These are phyloP conservation scores for Burhinus oedicnemus DNA, from an alignment of 2,113 vertebrate species.

Conservation along the genomic window DNA sequence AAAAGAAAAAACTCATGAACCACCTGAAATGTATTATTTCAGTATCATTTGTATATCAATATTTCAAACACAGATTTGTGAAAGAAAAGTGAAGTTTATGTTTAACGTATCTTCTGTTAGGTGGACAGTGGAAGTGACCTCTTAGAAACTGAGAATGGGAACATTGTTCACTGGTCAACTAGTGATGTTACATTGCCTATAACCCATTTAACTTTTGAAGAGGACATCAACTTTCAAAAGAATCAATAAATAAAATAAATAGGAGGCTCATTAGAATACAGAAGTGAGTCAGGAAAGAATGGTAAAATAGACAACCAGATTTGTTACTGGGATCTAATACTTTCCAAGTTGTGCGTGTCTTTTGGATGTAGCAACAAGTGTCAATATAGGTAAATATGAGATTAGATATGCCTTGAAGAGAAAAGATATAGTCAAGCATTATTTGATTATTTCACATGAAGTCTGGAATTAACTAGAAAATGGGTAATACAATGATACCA, in stretches of 20 bases:
- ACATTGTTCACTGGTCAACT: not conserved
- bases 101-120: not conserved
- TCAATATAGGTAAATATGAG: not conserved
- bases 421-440: not conserved
- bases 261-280: not conserved
- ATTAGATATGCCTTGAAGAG: not conserved
- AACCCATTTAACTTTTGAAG: not conserved
- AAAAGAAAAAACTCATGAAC: not conserved
- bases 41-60: not conserved
- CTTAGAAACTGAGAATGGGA: not conserved
- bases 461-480: not conserved
- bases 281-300: not conserved
- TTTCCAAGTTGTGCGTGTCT: not conserved
- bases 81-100: not conserved
- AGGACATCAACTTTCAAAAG: not conserved
- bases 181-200: not conserved
- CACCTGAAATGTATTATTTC: not conserved
- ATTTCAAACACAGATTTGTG: not conserved
- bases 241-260: not conserved
- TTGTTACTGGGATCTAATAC: not conserved
- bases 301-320: not conserved
- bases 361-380: not conserved
- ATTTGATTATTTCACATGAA: not conserved
- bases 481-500: not conserved
- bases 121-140: not conserved